Percentiles rank a stretch among this genome's conserved stretches.
phyloP scores from a whole-genome alignment of 2,113 vertebrate species.

The Balaeniceps rex region DNA sequence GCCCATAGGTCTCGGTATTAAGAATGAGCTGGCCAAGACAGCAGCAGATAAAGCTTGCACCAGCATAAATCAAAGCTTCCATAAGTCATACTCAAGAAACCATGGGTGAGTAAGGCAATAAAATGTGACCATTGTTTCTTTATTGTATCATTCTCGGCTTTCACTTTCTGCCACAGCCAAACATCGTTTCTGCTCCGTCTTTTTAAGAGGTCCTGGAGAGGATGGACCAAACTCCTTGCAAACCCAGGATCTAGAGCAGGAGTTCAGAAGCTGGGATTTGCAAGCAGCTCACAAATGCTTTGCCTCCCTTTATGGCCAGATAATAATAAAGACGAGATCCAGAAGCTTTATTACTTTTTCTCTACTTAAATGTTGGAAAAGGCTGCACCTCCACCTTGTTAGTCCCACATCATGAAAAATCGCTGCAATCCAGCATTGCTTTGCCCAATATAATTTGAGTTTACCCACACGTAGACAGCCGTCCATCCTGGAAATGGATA shows the following conservation, averaged over 20 bases:
- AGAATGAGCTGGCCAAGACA: slow-evolving; percentile 57
- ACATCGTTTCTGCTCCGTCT: not conserved
- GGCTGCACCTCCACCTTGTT: not conserved
- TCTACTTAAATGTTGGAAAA: not conserved
- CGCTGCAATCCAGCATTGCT: not conserved
- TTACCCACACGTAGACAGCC: not conserved
- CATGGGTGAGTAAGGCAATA: not conserved
- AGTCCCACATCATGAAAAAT: not conserved
- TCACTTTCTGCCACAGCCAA: not conserved
- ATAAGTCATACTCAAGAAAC: slow-evolving; percentile 22
- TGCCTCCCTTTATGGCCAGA: not conserved
- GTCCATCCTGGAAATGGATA: not conserved
- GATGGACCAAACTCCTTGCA: not conserved
- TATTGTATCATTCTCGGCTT: not conserved
- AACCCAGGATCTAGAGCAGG: not conserved
- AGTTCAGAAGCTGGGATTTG: not conserved
- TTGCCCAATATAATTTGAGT: not conserved
- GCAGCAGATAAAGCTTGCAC: slow-evolving; percentile 56
- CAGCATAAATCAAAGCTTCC: slow-evolving; percentile 41
- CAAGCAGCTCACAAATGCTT: not conserved
- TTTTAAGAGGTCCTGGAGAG: not conserved
- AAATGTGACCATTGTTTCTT: slow-evolving; percentile 2
- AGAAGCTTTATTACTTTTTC: not conserved
- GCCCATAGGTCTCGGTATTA: slow-evolving; percentile 4
- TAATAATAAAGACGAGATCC: not conserved